Evolutionary conservation across 2,888 invertebrate genomes (phyloP).

Genomic region (Bombylius major): DNA sequence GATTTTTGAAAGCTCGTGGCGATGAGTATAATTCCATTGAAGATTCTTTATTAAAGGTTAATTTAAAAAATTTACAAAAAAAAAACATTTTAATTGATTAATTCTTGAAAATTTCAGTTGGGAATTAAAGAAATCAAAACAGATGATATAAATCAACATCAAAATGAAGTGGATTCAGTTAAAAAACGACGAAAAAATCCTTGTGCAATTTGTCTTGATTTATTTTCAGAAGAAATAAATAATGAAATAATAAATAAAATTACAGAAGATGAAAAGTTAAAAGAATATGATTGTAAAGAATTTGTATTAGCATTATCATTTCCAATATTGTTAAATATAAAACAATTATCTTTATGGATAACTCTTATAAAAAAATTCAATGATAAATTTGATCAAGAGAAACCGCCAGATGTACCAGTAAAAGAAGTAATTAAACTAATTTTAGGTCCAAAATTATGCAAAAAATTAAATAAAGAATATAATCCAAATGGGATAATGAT

Average conservation of each 20-base stretch:
- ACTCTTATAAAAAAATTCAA: constrained; percentile 45
- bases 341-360: constrained; percentile 53
- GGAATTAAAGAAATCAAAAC: not conserved
- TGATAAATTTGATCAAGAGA: constrained; percentile 30
- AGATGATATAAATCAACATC: not conserved
- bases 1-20: constrained; percentile 50
- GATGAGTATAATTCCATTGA: constrained; percentile 42
- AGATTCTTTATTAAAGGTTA: constrained; percentile 40
- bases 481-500: constrained; percentile 42
- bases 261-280: constrained; percentile 38
- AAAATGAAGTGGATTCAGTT: not conserved
- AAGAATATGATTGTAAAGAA: constrained; percentile 48
- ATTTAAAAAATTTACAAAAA: constrained; percentile 14
- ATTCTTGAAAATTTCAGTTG: not conserved
- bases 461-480: constrained; percentile 41
- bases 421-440: constrained; percentile 76
- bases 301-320: constrained; percentile 59
- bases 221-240: constrained; percentile 48
- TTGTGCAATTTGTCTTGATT: constrained; percentile 60
- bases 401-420: constrained; percentile 40
- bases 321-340: constrained; percentile 52
- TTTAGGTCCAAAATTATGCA: constrained; percentile 46
- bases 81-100: not conserved
- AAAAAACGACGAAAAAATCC: not conserved
- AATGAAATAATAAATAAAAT: constrained; percentile 42